Evolutionary conservation across 2,888 invertebrate species (phyloP), one percentile per base, ranked within the genome.

Genomic region (Fissipunctia ypsillon): DNA sequence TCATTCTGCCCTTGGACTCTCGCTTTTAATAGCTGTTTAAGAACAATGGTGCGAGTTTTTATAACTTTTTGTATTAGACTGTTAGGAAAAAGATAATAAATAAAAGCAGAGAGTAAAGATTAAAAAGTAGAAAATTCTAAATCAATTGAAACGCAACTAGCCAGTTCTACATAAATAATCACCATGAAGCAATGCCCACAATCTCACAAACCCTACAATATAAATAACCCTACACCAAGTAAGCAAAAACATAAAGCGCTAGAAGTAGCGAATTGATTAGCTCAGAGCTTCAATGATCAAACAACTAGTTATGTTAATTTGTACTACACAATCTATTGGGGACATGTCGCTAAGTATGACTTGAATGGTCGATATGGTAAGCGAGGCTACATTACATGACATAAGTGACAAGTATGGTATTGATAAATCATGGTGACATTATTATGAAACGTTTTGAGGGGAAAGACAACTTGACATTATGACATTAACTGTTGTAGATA

Each of bases 251-350:
- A 50, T 52, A 16, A 66, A 63, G 43, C 28, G 12, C 31, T 73
- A 48, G 59, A 48, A 80, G 59, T n/a, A 59, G 59, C 59, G 10
- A 73, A 73, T 66, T 61, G 67, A 84, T 81, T 77, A 73, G 28
- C 64, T 70, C 65, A 45, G 16, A 57, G 73, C 61, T 77, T 80
- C 86, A 75, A 64, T 74, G 72, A 88, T 87, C 83, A 78, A 70
- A 81, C 68, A 86, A 90, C 92, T 75, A 84, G 93, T 93, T 93
- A 93, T 93, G 91, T 73, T 91, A 92, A 93, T 92, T 78, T 70
- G 73, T 88, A 84, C 86, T 86, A 87, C 88, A 90, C 88, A 87
- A 83, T 85, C 77, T 79, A 90, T 89, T 81, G 89, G 80, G 90
- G 88, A 88, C 91, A 88, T 83, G 79, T 87, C 88, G 81, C 82